Evolutionary conservation across 2,797 vertebrate species (phyloP).

Genomic region (Semaprochilodus insignis): DNA sequence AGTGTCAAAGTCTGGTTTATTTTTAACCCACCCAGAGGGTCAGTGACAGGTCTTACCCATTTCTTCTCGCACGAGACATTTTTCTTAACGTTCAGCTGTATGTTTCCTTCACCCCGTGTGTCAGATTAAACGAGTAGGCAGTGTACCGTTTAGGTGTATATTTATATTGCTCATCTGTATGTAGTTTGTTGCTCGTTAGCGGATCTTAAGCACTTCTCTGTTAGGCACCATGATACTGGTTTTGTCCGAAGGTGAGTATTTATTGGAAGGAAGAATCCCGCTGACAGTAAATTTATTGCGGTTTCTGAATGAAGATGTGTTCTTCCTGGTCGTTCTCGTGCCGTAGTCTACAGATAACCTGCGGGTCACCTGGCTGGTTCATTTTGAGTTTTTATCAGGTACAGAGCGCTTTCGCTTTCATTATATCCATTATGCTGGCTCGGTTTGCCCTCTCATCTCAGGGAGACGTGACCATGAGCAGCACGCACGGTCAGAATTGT

Average conservation of each 20-base stretch:
- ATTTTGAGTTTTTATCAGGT: no score
- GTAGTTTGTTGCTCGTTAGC: neutral
- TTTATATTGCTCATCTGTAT: neutral
- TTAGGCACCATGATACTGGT: neutral
- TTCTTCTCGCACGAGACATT: neutral
- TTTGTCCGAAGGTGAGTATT: no score
- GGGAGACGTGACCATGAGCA: no score
- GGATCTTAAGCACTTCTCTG: neutral
- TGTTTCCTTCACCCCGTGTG: neutral
- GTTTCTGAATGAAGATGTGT: no score
- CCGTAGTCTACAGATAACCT: neutral
- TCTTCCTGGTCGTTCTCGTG: no score
- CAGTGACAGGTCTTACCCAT: slow-evolving; percentile 47
- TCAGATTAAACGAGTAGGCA: neutral
- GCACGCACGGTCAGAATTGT: no score
- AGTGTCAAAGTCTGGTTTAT: slow-evolving; percentile 61
- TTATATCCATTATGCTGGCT: neutral
- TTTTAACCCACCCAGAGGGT: slow-evolving; percentile 57
- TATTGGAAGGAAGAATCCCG: no score
- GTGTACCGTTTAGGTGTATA: neutral
- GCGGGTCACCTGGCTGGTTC: no score
- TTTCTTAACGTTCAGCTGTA: neutral
- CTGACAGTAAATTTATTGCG: no score
- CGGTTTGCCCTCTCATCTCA: neutral
- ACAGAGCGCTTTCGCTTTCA: neutral